These are phyloP conservation scores for Eudyptes chrysolophus DNA, from an alignment of 2,113 vertebrate genomes.

Conservation along the genomic window DNA sequence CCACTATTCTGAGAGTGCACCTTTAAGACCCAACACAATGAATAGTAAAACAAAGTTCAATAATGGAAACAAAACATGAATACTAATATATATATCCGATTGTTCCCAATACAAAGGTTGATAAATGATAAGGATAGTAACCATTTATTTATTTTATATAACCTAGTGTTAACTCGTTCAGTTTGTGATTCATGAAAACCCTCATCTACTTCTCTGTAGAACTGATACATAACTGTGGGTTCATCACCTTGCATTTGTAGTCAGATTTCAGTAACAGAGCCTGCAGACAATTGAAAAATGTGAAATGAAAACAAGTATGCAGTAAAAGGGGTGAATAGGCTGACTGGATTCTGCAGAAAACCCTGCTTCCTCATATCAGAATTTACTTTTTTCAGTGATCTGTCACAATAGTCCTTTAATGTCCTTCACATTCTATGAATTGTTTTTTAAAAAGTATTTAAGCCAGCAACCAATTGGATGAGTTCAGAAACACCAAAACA, in stretches of 20 bases:
- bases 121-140: not conserved
- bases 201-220: not conserved
- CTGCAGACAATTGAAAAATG: not conserved
- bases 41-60: not conserved
- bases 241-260: not conserved
- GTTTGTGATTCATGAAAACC: not conserved
- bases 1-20: conserved; percentile 65
- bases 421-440: not conserved
- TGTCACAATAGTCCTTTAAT: not conserved
- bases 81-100: not conserved
- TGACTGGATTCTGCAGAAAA: not conserved
- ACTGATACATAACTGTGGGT: not conserved
- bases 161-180: not conserved
- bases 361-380: not conserved
- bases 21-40: conserved; percentile 47
- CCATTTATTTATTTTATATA: not conserved
- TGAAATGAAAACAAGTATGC: not conserved
- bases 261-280: not conserved
- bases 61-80: not conserved
- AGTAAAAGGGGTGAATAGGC: not conserved
- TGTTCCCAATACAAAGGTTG: not conserved
- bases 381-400: not conserved
- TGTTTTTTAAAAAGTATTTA: not conserved
- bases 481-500: not conserved
- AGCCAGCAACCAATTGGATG: not conserved